Evolutionary conservation across 2,888 invertebrate genomes (phyloP).

Genomic region (Alsophila aescularia): DNA sequence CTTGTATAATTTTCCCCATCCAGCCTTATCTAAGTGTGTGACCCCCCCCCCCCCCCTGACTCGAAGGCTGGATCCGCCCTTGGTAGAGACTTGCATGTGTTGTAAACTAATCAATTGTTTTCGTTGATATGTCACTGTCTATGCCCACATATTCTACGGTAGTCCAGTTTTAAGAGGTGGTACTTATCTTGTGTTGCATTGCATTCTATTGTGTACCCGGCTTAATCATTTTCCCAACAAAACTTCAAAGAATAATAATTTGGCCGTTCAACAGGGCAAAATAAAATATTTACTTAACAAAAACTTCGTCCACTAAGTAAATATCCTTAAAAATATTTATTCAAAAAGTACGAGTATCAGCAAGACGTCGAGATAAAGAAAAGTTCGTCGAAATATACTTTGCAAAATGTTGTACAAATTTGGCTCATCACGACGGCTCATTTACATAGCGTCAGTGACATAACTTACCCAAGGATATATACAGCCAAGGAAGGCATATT

Average conservation of each 20-base stretch:
- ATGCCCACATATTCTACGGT: too few relatives aligned
- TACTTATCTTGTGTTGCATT: too few relatives aligned
- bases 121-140: too few relatives aligned
- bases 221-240: not conserved
- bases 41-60: too few relatives aligned
- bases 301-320: constrained; percentile 23
- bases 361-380: constrained; percentile 33
- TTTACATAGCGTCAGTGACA: constrained; percentile 48
- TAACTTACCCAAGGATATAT: constrained; percentile 33
- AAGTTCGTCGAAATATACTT: constrained; percentile 46
- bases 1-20: too few relatives aligned
- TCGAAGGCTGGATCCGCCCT: too few relatives aligned
- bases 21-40: too few relatives aligned
- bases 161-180: too few relatives aligned
- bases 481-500: constrained; percentile 34
- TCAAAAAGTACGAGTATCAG: constrained; percentile 21
- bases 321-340: constrained; percentile 24
- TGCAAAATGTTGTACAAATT: constrained; percentile 52
- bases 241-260: constrained; percentile 18
- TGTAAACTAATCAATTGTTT: too few relatives aligned
- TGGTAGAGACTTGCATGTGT: too few relatives aligned
- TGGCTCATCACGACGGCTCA: constrained; percentile 41
- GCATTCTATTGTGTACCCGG: too few relatives aligned
- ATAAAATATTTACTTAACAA: constrained; percentile 21
- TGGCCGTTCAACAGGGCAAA: constrained; percentile 9